These are phyloP conservation scores for Dicyrtoma fusca DNA, from an alignment of 2,888 invertebrate genomes.

Conservation along the genomic window DNA sequence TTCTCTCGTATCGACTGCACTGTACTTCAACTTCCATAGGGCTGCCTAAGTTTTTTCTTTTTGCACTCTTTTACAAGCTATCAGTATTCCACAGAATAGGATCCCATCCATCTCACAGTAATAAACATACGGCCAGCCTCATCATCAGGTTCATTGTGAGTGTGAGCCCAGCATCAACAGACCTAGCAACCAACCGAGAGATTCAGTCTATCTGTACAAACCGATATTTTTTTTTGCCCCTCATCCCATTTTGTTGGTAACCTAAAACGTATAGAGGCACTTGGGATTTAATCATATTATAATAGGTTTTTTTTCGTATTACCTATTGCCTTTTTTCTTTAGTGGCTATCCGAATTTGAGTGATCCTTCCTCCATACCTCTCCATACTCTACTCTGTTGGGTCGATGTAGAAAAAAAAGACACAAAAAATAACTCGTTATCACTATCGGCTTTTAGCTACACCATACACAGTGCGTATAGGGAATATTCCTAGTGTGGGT, in stretches of 20 bases:
- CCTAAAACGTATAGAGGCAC: slow-evolving; percentile 37
- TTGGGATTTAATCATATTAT: slow-evolving; percentile 37
- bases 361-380: neutral
- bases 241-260: slow-evolving; percentile 17
- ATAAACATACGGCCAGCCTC: slow-evolving; percentile 29
- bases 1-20: too few species aligned
- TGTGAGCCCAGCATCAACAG: slow-evolving; percentile 1
- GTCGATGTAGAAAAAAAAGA: slow-evolving; percentile 1
- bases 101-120: neutral
- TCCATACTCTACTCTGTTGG: neutral
- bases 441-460: too few species aligned
- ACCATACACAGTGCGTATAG: too few species aligned
- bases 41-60: slow-evolving; percentile 1
- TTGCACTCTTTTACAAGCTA: neutral
- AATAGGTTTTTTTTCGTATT: slow-evolving; percentile 31
- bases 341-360: neutral
- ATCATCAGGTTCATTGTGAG: neutral
- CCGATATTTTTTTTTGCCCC: too few species aligned
- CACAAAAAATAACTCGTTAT: slow-evolving; percentile 8
- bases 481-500: too few species aligned
- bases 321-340: neutral
- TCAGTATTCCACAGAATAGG: neutral
- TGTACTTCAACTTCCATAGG: slow-evolving; percentile 1
- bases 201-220: too few species aligned
- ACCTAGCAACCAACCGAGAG: neutral